A percentile compares a stretch with the other conserved stretches of the same genome.
phyloP scores from a whole-genome alignment of 53 echinoderm and acorn worm species.

The Paracentrotus lividus region DNA sequence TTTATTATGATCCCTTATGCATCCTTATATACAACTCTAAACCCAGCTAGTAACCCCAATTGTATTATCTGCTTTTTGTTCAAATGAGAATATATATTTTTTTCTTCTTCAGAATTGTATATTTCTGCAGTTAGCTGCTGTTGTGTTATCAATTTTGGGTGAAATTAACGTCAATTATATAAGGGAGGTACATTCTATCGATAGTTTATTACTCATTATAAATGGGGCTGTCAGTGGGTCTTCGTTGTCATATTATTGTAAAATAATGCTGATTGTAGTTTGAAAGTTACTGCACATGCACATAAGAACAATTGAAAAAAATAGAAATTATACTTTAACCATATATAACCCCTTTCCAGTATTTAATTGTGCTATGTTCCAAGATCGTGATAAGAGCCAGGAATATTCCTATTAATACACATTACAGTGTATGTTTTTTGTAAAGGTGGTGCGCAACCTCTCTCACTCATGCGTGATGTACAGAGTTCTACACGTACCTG shows the following conservation, averaged over 20 bases:
- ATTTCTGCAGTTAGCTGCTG: not conserved
- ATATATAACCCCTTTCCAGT: not conserved
- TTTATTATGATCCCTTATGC: not conserved
- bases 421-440: not conserved
- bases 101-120: not conserved
- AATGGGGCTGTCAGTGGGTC: not conserved
- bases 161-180: not conserved
- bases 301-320: not conserved
- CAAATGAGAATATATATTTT: slow-evolving; percentile 2
- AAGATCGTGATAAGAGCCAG: not conserved
- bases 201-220: not conserved
- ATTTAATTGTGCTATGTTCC: not conserved
- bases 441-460: not conserved
- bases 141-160: not conserved
- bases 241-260: not conserved
- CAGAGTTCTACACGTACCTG: not conserved
- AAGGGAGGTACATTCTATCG: not conserved
- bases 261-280: not conserved
- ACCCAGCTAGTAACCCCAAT: not conserved
- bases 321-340: not conserved
- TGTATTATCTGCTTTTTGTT: not conserved
- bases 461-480: not conserved
- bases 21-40: not conserved
- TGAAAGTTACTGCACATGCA: not conserved
- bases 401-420: not conserved